Percentiles rank a stretch among this genome's conserved stretches.
Evolutionary conservation across 2,797 vertebrate genomes (phyloP).

Genomic region (Pyrocephalus nanus): DNA sequence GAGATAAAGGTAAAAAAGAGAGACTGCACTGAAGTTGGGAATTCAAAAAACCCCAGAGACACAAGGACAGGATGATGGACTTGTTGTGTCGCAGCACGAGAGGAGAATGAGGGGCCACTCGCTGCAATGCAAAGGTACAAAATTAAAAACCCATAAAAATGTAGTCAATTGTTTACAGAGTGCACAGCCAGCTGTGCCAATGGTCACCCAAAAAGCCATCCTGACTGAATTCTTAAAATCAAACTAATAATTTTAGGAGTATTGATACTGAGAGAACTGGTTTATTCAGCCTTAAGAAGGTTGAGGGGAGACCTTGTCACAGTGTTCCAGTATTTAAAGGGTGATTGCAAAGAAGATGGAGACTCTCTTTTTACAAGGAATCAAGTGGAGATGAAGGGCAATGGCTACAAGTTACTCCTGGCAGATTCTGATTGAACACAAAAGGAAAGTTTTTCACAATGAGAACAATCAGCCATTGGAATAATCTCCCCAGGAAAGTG

Average conservation of each 20-base stretch:
- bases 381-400: no score
- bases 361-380: not conserved
- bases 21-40: not conserved
- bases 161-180: not conserved
- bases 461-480: not conserved
- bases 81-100: accelerated
- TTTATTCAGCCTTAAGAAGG: not conserved
- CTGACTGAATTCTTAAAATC: not conserved
- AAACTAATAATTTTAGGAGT: not conserved
- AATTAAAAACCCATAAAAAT: not conserved
- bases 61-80: not conserved
- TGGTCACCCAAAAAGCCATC: not conserved
- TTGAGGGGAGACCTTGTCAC: not conserved
- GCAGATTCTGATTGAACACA: not conserved
- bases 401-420: not conserved
- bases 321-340: not conserved
- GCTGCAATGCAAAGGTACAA: not conserved
- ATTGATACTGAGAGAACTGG: not conserved
- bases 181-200: not conserved
- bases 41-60: not conserved
- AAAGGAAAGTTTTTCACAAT: not conserved
- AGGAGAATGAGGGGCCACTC: not conserved
- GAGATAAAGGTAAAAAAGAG: not conserved
- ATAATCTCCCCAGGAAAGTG: not conserved
- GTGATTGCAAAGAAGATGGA: not conserved